phyloP scores from a whole-genome alignment of 2,113 vertebrate genomes.

The Mesitornis unicolor region DNA sequence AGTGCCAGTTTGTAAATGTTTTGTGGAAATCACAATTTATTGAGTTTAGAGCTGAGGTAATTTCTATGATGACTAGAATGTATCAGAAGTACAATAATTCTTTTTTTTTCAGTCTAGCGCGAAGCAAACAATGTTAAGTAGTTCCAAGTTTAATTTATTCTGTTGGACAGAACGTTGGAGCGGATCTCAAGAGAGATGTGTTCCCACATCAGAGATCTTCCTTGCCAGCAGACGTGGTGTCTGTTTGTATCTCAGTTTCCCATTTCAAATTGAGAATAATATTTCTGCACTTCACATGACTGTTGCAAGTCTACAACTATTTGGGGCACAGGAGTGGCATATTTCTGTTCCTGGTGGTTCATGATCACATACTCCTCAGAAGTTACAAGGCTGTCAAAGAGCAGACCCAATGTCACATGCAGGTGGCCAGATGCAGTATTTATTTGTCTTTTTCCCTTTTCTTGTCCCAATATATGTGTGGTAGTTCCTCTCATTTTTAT shows the following conservation, averaged over 20 bases:
- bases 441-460: not conserved
- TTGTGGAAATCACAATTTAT: not conserved
- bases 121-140: not conserved
- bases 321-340: not conserved
- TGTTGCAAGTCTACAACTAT: not conserved
- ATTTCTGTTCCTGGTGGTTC: not conserved
- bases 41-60: not conserved
- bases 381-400: not conserved
- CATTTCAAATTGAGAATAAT: not conserved
- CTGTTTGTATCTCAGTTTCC: not conserved
- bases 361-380: not conserved
- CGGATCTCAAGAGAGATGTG: not conserved
- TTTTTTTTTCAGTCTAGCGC: not conserved
- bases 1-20: not conserved
- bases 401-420: not conserved
- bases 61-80: not conserved
- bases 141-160: not conserved
- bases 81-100: not conserved
- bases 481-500: not conserved
- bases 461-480: not conserved
- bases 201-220: not conserved
- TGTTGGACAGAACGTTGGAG: not conserved
- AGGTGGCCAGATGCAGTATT: not conserved
- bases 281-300: not conserved
- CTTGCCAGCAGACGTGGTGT: not conserved